phyloP scores from a whole-genome alignment of 2,888 invertebrate genomes.

The Caenorhabditis sp. region DNA sequence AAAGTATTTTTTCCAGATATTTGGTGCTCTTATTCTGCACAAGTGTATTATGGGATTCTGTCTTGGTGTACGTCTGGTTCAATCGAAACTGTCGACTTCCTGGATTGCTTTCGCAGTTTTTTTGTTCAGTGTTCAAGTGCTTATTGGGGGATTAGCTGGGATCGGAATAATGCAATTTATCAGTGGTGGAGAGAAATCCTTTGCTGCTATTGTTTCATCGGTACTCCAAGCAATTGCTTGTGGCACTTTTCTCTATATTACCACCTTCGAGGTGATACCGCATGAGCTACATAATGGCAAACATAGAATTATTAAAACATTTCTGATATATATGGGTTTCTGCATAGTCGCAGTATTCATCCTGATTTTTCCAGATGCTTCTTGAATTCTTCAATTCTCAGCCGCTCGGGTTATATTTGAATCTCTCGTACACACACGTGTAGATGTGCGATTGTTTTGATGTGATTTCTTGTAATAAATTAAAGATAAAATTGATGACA shows the following conservation, averaged over 20 bases:
- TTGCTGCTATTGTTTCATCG: slow-evolving; percentile 73
- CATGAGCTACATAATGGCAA: slow-evolving; percentile 85
- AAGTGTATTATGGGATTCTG: slow-evolving; percentile 86
- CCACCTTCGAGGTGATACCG: slow-evolving; percentile 93
- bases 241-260: slow-evolving; percentile 94
- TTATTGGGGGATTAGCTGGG: slow-evolving; percentile 87
- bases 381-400: slow-evolving; percentile 24
- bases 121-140: slow-evolving; percentile 81
- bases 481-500: too few species aligned
- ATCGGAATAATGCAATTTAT: slow-evolving; percentile 84
- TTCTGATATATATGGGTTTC: slow-evolving; percentile 78
- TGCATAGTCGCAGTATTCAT: slow-evolving; percentile 76
- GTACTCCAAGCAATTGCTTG: slow-evolving; percentile 88
- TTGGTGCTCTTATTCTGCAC: slow-evolving; percentile 86
- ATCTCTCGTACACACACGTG: too few species aligned
- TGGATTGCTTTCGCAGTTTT: slow-evolving; percentile 61
- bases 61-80: slow-evolving; percentile 84
- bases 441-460: too few species aligned
- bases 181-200: slow-evolving; percentile 85
- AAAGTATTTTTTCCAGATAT: slow-evolving; percentile 84
- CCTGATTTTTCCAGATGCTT: slow-evolving; percentile 71
- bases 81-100: slow-evolving; percentile 65
- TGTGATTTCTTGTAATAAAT: too few species aligned
- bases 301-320: slow-evolving; percentile 75
- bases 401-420: too few species aligned